phyloP scores from a whole-genome alignment of 2,797 vertebrate species.

The Lacerta bilineata region DNA sequence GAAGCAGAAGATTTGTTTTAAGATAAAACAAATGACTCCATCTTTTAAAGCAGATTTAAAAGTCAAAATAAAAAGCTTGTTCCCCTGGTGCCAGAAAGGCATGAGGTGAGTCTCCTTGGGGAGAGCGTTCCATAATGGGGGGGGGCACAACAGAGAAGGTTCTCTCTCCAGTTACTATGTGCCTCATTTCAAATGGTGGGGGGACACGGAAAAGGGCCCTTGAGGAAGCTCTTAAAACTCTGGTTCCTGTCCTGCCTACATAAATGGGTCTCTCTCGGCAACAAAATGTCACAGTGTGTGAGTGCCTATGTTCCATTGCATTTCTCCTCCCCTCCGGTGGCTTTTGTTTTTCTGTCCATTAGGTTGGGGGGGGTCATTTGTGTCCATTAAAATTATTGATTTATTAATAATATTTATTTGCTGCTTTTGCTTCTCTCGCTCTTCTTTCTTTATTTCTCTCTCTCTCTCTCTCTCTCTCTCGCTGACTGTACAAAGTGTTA shows the following conservation, averaged over 20 bases:
- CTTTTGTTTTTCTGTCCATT: too few relatives aligned
- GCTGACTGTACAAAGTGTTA: too few relatives aligned
- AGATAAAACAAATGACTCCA: neutral
- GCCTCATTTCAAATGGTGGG: neutral
- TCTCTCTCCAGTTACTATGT: neutral
- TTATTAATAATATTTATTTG: too few relatives aligned
- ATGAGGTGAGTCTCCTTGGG: neutral
- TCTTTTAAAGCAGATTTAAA: neutral
- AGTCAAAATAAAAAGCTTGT: neutral
- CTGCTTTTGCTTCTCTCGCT: too few relatives aligned
- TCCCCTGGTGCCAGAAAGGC: neutral
- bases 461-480: too few relatives aligned
- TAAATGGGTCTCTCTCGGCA: too few relatives aligned
- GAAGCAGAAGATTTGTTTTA: neutral
- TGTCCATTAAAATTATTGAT: too few relatives aligned
- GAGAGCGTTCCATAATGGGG: neutral
- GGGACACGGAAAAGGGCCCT: neutral
- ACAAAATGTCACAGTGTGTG: too few relatives aligned
- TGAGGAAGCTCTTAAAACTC: neutral
- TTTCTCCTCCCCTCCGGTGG: too few relatives aligned
- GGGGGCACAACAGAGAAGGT: neutral
- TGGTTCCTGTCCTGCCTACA: neutral
- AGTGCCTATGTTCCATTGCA: too few relatives aligned
- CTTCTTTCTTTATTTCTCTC: too few relatives aligned
- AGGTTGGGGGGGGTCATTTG: too few relatives aligned